Conservation (phyloP, 2,888 invertebrate genomes). For the Himalopsyche kuldschensis region DNA sequence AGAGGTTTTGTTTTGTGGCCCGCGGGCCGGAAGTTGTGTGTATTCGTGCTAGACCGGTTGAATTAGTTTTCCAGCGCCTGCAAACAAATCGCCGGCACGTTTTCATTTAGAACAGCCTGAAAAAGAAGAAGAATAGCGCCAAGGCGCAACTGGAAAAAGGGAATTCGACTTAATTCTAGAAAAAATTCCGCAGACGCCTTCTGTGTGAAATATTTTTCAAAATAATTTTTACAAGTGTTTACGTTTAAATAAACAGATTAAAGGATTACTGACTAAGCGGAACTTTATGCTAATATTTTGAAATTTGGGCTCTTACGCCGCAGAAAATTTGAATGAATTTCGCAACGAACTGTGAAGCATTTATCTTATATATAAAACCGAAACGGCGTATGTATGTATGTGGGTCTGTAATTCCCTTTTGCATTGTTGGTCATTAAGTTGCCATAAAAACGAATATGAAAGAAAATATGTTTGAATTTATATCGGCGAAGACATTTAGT, state of each 20-base stretch:
- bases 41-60: neutral
- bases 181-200: neutral
- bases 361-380: no score
- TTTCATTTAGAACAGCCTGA: slow-evolving; percentile 19
- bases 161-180: neutral
- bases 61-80: slow-evolving; percentile 13
- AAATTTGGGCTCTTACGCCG: neutral
- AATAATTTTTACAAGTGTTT: neutral
- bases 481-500: no score
- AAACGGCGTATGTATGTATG: no score
- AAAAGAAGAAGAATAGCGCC: neutral
- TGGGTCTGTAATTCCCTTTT: no score
- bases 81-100: slow-evolving; percentile 22
- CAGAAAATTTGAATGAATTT: neutral
- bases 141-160: neutral
- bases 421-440: no score
- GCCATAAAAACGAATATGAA: no score
- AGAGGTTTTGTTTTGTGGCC: neutral
- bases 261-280: neutral
- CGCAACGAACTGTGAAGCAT: no score
- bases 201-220: neutral
- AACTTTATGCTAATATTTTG: neutral
- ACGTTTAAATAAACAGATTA: neutral
- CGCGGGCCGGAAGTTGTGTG: neutral
- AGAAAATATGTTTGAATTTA: no score